Conservation (phyloP, 2,113 vertebrate species). For the human region GRCh38 chr4:182666001-182666500, state of each 20-base stretch:
- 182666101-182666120: neutral
- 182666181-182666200: neutral
- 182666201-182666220: neutral
- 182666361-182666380: neutral
- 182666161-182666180: neutral
- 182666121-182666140: neutral
- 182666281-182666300: neutral
- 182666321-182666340: neutral
- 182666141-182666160: neutral
- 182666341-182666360: neutral
- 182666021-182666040: neutral
- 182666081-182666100: neutral
- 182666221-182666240: neutral
- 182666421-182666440: neutral
- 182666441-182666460: neutral
- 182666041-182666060: neutral
- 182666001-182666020: neutral
- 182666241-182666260: neutral
- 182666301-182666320: neutral
- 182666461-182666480: neutral
- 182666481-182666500: neutral
- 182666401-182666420: neutral
- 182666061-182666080: neutral
- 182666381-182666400: neutral
- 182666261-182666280: neutral